These are phyloP conservation scores for Alfaro cultratus DNA, from an alignment of 2,797 vertebrate genomes.

Conservation along the genomic window DNA sequence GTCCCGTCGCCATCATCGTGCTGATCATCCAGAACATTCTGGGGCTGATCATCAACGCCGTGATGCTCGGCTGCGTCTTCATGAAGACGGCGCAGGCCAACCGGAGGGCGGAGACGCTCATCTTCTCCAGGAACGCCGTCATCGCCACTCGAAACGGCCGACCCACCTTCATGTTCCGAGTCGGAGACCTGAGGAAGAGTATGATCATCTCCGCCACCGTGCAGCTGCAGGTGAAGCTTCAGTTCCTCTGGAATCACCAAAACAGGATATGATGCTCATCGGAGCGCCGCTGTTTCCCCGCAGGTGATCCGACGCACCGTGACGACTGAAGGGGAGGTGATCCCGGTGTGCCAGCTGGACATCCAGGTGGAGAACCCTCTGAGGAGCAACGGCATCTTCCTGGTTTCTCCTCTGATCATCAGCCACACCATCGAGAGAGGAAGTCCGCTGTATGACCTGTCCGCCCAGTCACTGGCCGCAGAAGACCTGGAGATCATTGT, in stretches of 20 bases:
- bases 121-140: constrained; percentile 95
- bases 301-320: constrained; percentile 91
- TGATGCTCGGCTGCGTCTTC: constrained; percentile 98
- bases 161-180: constrained; percentile 94
- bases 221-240: constrained; percentile 86
- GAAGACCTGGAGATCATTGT: constrained; percentile 95
- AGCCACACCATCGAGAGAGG: constrained; percentile 92
- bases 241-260: neutral
- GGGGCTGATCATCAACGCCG: constrained; percentile 95
- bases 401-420: constrained; percentile 94
- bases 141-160: constrained; percentile 90
- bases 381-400: constrained; percentile 95
- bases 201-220: constrained; percentile 98
- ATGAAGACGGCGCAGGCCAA: constrained; percentile 99
- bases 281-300: neutral
- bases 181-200: constrained; percentile 95
- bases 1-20: constrained; percentile 90
- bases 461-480: constrained; percentile 83
- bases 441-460: constrained; percentile 95
- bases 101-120: constrained; percentile 93
- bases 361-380: constrained; percentile 96
- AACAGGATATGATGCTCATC: neutral
- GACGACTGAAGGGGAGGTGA: constrained; percentile 93
- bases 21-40: constrained; percentile 97
- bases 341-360: constrained; percentile 95